Percentiles rank a stretch among this genome's conserved stretches.
Evolutionary conservation across 2,797 vertebrate genomes (phyloP).

Genomic region (Lepidocolaptes lacrymiger): DNA sequence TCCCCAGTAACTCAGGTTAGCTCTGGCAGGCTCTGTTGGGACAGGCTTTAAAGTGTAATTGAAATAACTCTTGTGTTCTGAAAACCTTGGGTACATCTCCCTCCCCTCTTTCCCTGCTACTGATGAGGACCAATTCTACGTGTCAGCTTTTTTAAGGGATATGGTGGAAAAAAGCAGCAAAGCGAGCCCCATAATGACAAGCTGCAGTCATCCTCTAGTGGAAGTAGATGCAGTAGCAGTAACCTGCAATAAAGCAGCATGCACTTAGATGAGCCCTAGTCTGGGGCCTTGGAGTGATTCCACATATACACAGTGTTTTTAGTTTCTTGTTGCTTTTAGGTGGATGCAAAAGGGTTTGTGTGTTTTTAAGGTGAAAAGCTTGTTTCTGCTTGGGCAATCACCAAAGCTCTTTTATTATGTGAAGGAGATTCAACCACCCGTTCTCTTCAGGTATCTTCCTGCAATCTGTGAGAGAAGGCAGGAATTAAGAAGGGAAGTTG

Average conservation of each 20-base stretch:
- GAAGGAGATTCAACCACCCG: not conserved
- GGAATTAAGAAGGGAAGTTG: not conserved
- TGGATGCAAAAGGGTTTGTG: not conserved
- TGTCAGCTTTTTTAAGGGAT: not conserved
- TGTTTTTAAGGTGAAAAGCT: not conserved
- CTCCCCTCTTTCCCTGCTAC: not conserved
- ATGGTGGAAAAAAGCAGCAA: not conserved
- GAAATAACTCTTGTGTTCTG: not conserved
- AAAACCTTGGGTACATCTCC: not conserved
- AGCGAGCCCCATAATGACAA: not conserved
- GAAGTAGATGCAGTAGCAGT: not conserved
- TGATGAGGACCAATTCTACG: not conserved
- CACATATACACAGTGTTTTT: not conserved
- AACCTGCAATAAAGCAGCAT: not conserved
- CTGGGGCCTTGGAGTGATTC: not conserved
- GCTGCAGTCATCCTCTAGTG: not conserved
- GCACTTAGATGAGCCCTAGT: not conserved
- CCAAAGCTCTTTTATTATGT: rapidly evolving
- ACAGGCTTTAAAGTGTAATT: not conserved
- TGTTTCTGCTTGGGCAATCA: not conserved
- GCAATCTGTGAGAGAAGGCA: not conserved
- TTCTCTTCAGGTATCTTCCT: not conserved
- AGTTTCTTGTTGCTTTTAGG: not conserved
- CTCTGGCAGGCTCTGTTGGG: not conserved
- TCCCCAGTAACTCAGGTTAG: not conserved